Evolutionary conservation across 2,113 vertebrate species (phyloP).

Genomic region (Engraulis encrasicolus): DNA sequence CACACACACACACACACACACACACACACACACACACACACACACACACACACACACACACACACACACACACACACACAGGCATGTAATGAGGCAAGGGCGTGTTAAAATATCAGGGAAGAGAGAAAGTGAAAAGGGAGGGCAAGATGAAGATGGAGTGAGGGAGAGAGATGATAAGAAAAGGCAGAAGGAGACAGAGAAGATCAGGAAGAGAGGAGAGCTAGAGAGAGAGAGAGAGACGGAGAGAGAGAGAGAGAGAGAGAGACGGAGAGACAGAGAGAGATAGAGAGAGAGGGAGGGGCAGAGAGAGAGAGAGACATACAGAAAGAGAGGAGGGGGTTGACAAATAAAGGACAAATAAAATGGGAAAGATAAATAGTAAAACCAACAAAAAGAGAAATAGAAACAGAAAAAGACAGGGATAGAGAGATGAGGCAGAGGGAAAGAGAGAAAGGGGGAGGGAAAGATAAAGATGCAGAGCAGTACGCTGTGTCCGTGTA

Average conservation of each 20-base stretch:
- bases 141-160: no score
- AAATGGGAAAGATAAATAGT: no score
- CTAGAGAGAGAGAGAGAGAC: background rate
- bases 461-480: background rate
- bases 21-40: no score
- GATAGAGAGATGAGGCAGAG: background rate
- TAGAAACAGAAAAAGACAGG: background rate
- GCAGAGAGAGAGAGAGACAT: slow-evolving; percentile 15
- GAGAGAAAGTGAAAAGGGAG: background rate
- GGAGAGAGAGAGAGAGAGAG: slow-evolving; percentile 2
- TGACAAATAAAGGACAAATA: no score
- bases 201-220: background rate
- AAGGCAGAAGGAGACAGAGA: background rate
- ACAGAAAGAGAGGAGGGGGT: background rate
- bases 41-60: no score
- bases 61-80: no score
- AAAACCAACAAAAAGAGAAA: no score
- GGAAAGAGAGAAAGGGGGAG: background rate
- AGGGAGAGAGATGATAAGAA: background rate
- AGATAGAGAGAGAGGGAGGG: slow-evolving; percentile 28
- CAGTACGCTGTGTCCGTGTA: slow-evolving; percentile 31
- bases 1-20: no score
- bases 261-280: slow-evolving; percentile 41
- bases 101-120: no score
- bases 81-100: background rate